These are phyloP conservation scores for Pheucticus melanocephalus DNA, from an alignment of 2,113 vertebrate genomes.

Conservation along the genomic window DNA sequence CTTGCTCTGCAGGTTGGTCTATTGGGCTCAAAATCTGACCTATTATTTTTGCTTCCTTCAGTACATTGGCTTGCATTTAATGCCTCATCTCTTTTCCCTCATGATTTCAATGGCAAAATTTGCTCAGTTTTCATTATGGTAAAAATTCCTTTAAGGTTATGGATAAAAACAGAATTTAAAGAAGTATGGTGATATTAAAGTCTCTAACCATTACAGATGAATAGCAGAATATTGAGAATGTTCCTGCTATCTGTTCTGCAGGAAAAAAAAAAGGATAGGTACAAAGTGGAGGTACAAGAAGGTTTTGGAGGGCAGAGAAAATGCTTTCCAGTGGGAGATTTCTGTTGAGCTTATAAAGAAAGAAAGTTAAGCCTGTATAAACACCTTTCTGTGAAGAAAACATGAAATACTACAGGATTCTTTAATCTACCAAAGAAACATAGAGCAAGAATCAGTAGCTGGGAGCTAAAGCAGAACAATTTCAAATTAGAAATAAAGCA, in stretches of 20 bases:
- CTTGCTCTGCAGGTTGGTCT: neutral
- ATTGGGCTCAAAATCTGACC: neutral
- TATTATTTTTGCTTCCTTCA: neutral
- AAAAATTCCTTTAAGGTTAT: neutral
- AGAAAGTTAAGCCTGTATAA: constrained; percentile 16
- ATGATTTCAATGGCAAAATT: neutral
- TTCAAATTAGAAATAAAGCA: constrained; percentile 45
- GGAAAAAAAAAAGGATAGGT: neutral
- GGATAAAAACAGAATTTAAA: neutral
- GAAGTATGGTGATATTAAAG: neutral
- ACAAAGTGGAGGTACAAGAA: neutral
- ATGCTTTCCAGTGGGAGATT: neutral
- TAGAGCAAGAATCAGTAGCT: neutral
- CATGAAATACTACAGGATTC: neutral
- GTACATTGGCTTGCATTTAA: neutral
- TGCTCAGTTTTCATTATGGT: neutral
- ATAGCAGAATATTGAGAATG: neutral
- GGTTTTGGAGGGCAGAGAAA: neutral
- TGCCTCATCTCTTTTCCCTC: neutral
- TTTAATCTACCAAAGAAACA: constrained; percentile 1
- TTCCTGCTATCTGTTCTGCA: neutral
- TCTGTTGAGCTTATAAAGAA: neutral
- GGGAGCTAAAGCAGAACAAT: constrained; percentile 9
- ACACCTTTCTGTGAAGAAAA: neutral
- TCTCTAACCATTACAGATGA: neutral